Conservation (phyloP, 2,888 invertebrate genomes). For the Ophion slaviceki region DNA sequence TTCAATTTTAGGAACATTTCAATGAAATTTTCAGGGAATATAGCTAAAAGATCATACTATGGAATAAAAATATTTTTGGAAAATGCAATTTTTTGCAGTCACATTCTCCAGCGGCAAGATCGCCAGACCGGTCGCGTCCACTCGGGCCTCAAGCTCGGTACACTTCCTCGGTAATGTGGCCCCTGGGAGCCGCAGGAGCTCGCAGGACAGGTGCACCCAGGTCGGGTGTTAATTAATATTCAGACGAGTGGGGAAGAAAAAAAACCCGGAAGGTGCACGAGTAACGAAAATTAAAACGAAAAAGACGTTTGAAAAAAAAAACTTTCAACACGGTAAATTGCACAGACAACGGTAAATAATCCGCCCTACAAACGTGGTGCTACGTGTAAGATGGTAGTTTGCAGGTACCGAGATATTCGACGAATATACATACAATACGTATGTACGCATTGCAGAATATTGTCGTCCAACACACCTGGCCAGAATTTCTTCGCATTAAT, state of each 20-base stretch:
- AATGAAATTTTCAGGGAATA: too few relatives aligned
- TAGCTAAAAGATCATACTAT: too few relatives aligned
- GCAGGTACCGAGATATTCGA: background rate
- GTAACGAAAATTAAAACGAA: conserved; percentile 13
- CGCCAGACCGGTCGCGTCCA: background rate
- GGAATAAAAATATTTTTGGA: too few relatives aligned
- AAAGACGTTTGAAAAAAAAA: conserved; percentile 13
- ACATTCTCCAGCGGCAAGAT: too few relatives aligned
- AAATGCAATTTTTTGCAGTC: too few relatives aligned
- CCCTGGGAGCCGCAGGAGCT: conserved; percentile 38
- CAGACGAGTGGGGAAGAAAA: conserved; percentile 70
- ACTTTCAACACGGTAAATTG: background rate
- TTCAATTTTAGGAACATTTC: too few relatives aligned
- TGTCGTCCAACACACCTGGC: conserved; percentile 42
- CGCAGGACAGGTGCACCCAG: conserved; percentile 74
- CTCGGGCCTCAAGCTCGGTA: conserved; percentile 7
- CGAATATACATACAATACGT: background rate
- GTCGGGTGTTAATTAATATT: conserved; percentile 79
- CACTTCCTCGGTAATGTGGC: conserved; percentile 5
- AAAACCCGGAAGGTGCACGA: conserved; percentile 13
- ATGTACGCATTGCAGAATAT: background rate
- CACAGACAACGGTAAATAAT: conserved; percentile 1
- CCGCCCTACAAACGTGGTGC: background rate
- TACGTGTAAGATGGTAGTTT: background rate
- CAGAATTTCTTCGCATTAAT: conserved; percentile 43